A percentile compares a stretch with the other conserved stretches of the same genome.
These are phyloP conservation scores for Macroglossus sobrinus DNA, from an alignment of 2,113 vertebrate species.

Conservation along the genomic window DNA sequence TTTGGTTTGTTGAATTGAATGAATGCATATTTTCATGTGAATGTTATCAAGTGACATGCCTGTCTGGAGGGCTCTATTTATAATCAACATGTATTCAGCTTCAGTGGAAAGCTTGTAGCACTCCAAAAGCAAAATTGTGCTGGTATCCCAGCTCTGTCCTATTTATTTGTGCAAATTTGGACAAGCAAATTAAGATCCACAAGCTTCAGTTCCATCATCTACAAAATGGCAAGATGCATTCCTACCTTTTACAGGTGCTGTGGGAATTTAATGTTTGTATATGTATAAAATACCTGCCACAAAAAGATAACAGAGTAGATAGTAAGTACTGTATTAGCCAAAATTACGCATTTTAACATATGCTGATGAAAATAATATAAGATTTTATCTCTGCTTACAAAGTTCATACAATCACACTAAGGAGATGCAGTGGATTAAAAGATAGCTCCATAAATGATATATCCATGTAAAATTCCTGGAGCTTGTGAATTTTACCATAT, in stretches of 20 bases:
- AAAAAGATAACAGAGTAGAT: not conserved
- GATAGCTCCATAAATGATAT: not conserved
- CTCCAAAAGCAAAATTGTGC: not conserved
- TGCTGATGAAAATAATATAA: not conserved
- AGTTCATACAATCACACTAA: not conserved
- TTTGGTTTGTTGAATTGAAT: constrained; percentile 3
- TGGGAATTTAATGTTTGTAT: not conserved
- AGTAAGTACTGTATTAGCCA: not conserved
- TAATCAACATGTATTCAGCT: not conserved
- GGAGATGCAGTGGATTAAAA: not conserved
- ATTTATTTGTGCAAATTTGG: not conserved
- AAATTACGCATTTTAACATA: not conserved
- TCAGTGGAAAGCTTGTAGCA: not conserved
- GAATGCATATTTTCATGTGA: not conserved
- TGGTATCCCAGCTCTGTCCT: not conserved
- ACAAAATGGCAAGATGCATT: not conserved
- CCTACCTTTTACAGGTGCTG: not conserved
- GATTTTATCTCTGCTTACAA: not conserved
- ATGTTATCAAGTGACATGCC: not conserved
- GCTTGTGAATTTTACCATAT: not conserved
- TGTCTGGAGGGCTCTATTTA: not conserved
- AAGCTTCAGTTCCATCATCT: not conserved
- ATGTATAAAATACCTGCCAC: not conserved
- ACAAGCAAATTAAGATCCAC: not conserved
- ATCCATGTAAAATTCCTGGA: not conserved